Conservation (phyloP, 2,113 vertebrate species). For the Phrynosoma blainvillii region DNA sequence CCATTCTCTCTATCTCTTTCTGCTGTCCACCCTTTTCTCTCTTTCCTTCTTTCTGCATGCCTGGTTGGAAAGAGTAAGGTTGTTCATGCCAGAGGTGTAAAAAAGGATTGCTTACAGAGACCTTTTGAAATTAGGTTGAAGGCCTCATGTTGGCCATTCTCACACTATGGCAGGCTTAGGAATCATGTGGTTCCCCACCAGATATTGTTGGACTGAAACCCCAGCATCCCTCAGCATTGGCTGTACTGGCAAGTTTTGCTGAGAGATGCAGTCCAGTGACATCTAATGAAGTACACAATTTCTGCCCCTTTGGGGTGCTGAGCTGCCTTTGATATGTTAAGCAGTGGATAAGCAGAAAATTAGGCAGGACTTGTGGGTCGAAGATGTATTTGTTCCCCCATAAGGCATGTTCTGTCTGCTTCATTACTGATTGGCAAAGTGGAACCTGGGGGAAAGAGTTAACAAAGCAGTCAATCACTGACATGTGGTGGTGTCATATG, state of each 20-base stretch:
- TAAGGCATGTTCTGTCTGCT: conserved; percentile 19
- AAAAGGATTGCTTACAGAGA: background rate
- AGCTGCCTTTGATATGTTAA: background rate
- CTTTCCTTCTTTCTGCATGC: background rate
- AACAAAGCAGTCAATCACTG: background rate
- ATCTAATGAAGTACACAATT: background rate
- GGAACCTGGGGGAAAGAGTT: background rate
- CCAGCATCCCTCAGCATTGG: too few species aligned
- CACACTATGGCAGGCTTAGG: too few species aligned
- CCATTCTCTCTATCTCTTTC: too few species aligned
- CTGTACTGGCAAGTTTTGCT: too few species aligned
- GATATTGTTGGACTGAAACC: background rate
- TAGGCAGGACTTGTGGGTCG: background rate
- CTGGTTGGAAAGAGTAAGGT: background rate
- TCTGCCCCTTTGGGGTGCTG: background rate
- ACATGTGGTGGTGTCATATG: background rate
- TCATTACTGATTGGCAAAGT: conserved; percentile 13
- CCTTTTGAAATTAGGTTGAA: background rate
- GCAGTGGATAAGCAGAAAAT: background rate
- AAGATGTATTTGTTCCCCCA: conserved; percentile 11
- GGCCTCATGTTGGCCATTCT: background rate
- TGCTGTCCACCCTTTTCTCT: background rate
- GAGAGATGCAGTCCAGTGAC: too few species aligned
- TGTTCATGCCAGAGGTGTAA: background rate
- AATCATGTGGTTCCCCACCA: too few species aligned